A percentile compares a stretch with the other conserved stretches of the same genome.
phyloP scores from a whole-genome alignment of 2,888 invertebrate species.

The Pyrrhosoma nymphula region DNA sequence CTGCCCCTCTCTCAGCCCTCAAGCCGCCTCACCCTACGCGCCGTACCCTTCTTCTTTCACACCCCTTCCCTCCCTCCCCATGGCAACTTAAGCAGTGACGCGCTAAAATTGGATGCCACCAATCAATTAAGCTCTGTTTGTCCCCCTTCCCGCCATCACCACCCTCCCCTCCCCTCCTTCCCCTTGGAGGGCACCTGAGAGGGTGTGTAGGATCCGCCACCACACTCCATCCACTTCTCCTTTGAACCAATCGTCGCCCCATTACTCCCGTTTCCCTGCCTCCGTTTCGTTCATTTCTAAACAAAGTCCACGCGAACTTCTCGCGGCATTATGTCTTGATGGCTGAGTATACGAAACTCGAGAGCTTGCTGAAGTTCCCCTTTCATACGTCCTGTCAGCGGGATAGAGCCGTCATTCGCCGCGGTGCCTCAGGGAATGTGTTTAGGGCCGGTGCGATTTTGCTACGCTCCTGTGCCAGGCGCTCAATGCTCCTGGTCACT shows the following conservation, averaged over 20 bases:
- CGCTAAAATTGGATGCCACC: slow-evolving; percentile 40
- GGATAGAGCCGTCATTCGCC: background rate
- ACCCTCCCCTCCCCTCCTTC: slow-evolving; percentile 68
- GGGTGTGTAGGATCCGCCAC: background rate
- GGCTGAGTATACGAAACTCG: background rate
- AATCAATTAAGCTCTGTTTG: slow-evolving; percentile 43
- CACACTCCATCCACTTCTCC: slow-evolving; percentile 62
- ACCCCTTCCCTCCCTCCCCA: background rate
- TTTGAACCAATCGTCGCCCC: background rate
- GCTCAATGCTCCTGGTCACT: background rate
- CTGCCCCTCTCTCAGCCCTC: background rate
- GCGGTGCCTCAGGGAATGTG: background rate
- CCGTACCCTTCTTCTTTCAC: background rate
- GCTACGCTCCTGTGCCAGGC: background rate
- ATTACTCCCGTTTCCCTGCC: background rate
- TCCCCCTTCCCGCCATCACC: slow-evolving; percentile 68
- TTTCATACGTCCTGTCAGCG: background rate
- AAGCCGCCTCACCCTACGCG: background rate
- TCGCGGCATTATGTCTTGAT: background rate
- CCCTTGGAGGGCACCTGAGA: slow-evolving; percentile 24
- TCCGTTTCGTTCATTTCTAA: background rate
- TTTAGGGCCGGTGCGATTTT: background rate
- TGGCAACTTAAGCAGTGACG: background rate
- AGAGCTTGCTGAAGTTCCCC: background rate
- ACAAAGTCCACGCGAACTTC: background rate